Evolutionary conservation across 2,888 invertebrate species (phyloP), one percentile per base, ranked within the genome.

Genomic region (Ophioninae sp.): DNA sequence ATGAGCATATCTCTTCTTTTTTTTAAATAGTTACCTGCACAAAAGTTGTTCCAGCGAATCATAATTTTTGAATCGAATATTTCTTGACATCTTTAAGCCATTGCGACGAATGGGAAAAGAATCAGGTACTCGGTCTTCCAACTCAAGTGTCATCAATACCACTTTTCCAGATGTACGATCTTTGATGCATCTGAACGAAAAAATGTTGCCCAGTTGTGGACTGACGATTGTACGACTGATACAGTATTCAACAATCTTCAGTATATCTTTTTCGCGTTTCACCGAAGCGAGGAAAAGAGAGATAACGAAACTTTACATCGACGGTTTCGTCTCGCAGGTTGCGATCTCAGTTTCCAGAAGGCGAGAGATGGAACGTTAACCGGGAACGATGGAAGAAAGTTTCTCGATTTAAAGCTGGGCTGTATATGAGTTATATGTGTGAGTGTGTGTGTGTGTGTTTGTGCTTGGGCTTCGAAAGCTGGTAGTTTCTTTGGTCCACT

Each of bases 371-470:
- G 74, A 56, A 44, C 74, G 77, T 69, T 78, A 78, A 69, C 78
- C n/a, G 51, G 69, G 63, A 51, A 65, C 74, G 75, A 65, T 75
- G 75, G 63, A 78, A 68, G 71, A 81, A 84, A 84, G 67, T 84
- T 84, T 84, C 81, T 81, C 84, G 71, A 84, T 84, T 81, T 76
- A 72, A 78, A 61, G 51, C 51, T 13, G 39, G 39, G 30, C 37
- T 51, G 23, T 39, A n/a, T 13, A 37, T 65, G 0, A 23, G 13
- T 74, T 74, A 64, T 75, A n/a, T 39, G 39, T 20, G 39, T 41
- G n/a, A 44, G 58, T 37, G 37, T 44, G 44, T 44, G 44, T 44
- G 1, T 10, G 44, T 44, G 51, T 51, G 3, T 3, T 2, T 51
- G 51, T 51, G 6, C 0, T 51, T 51, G 17, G 6, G 51, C 51